Conservation (phyloP, 2,113 vertebrate species). For the Sebastes schlegelii region DNA sequence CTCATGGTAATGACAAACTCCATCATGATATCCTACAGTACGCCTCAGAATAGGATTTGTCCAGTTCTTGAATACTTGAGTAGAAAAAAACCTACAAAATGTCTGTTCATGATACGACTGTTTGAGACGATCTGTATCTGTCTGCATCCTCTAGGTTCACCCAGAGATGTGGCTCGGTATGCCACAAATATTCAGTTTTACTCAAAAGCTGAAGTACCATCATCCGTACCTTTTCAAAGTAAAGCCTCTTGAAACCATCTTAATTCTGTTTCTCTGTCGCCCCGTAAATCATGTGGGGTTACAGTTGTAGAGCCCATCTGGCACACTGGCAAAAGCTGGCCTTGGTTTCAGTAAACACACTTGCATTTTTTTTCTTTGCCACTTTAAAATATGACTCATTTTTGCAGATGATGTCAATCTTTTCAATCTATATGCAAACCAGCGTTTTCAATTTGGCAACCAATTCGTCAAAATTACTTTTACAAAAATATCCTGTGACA, state of each 20-base stretch:
- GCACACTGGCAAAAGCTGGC: conserved; percentile 31
- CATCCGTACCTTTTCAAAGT: conserved; percentile 63
- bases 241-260: conserved; percentile 61
- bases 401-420: conserved; percentile 12
- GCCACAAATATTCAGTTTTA: conserved; percentile 69
- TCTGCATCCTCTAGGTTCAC: conserved; percentile 63
- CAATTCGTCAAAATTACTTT: not conserved
- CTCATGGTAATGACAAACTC: conserved; percentile 53
- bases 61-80: not conserved
- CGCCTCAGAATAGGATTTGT: conserved; percentile 1
- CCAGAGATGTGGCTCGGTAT: conserved; percentile 55
- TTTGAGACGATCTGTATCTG: not conserved
- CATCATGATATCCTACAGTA: conserved; percentile 6
- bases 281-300: conserved; percentile 53
- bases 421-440: conserved; percentile 9
- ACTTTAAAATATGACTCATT: conserved; percentile 44
- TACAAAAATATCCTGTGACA: not conserved
- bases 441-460: not conserved
- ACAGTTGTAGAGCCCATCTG: conserved; percentile 59
- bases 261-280: conserved; percentile 49
- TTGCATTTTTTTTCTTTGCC: conserved; percentile 3
- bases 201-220: conserved; percentile 54
- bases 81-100: not conserved
- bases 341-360: conserved; percentile 27
- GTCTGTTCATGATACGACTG: conserved; percentile 1